Base-by-base conservation (phyloP, 2,797 vertebrate genomes). In the Chiloscyllium punctatum region DNA sequence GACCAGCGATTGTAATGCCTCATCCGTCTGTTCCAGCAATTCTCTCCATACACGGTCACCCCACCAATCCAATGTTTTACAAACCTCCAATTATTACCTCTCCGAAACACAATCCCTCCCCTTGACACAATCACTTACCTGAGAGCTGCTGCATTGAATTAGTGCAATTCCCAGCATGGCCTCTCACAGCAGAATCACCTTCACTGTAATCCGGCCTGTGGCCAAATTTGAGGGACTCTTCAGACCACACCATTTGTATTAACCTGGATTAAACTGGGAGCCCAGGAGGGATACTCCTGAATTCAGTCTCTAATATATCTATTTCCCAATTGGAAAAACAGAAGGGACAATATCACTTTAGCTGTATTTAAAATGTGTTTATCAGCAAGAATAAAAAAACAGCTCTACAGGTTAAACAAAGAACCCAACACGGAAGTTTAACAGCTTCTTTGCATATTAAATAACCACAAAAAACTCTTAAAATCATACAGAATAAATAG, bases 401-500 rank as follows among this genome's bases (percentile, higher is more conserved):
- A 95, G 94, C 94, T 95, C 94, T 95, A 95, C 94, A 95, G 94
- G 94, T 95, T 95, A 95, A 95, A 95, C 94, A 95, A 95, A 95
- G 71, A 95, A 77, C 94, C 71, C 71, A 95, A 95, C 72, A 77
- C 33, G 71, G 48, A 95, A 95, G 94, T 95, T 77, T 77, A 95
- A 95, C 94, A 95, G 69, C 94, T 95, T 94, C 94, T 94, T 95
- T 95, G 94, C 94, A 95, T 95, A 95, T 95, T 95, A 95, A 95
- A 95, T 95, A 95, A 95, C 94, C 94, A 95, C 94, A 77, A 94
- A 91, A 90, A 95, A 95, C 69, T 95, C 94, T 91, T 91, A 91
- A 92, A 92, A 95, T 95, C 94, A 95, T 95, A 95, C 94, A 95
- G 94, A 95, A 95, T 95, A 95, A 95, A 95, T 95, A 95, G 94